Base-by-base conservation (phyloP, 2,888 invertebrate genomes). In the Parnassius smintheus region DNA sequence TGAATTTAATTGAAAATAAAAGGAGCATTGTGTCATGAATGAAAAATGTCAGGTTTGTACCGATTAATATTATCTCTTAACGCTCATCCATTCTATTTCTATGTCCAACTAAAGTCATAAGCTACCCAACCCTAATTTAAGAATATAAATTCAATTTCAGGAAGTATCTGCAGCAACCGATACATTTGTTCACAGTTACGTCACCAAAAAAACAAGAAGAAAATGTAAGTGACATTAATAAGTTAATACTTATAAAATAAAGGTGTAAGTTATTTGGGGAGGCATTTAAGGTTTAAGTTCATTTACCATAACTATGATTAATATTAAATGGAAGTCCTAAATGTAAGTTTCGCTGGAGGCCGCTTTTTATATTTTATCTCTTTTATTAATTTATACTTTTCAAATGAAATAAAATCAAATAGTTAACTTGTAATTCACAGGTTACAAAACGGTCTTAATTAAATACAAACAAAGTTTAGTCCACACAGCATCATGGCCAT, bases 41-140 rank as follows among this genome's bases (percentile, higher is more conserved):
- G 72, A 77, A 77, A 78, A 73, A 86, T 88, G 87, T 83, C 87
- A 77, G 85, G 87, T 87, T 72, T 73, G 71, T 64, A 49, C 9
- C 25, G 8, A 56, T 35, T 35, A 7, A 35, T 35, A 35, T 35
- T 35, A 35, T 35, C 35, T 7, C 3, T 35, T 7, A 4, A 7
- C 35, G 35, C 35, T 35, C 4, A 4, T 4, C 4, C 7, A 35
- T 7, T 35, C 35, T 35, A 35, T 35, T 7, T 35, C 35, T 35
- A 35, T 35, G 4, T 35, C 35, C 35, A 35, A 35, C 35, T 35
- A 35, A 35, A 7, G 35, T 0, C 35, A 35, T 4, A 35, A 18
- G 18, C 7, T 35, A 7, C 4, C 35, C 35, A 7, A 7, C 7
- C 3, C 35, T 35, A 35, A 35, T 58, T 65, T 51, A 48, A 62